phyloP scores from a whole-genome alignment of 2,888 invertebrate genomes.

The Norana najaformis region DNA sequence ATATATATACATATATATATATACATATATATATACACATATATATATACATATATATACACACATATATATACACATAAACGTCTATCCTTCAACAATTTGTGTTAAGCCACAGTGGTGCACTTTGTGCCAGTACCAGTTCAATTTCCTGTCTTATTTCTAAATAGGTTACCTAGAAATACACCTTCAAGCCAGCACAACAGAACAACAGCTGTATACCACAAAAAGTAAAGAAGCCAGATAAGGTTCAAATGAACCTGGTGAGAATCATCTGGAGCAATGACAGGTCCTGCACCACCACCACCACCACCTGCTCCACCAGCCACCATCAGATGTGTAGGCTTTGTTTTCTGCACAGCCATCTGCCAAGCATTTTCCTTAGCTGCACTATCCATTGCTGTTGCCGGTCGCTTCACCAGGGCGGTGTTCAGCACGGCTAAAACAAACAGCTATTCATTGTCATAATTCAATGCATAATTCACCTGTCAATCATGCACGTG shows the following conservation, averaged over 20 bases:
- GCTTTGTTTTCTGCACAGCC: slow-evolving; percentile 9
- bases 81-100: too few relatives aligned
- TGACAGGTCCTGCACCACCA: slow-evolving; percentile 9
- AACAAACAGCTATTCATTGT: background rate
- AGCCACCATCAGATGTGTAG: background rate
- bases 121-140: too few relatives aligned
- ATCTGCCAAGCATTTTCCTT: slow-evolving; percentile 14
- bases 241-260: background rate
- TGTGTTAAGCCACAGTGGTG: too few relatives aligned
- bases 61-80: too few relatives aligned
- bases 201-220: background rate
- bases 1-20: too few relatives aligned
- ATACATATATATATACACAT: too few relatives aligned
- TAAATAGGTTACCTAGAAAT: too few relatives aligned
- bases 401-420: background rate
- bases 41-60: too few relatives aligned
- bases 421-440: background rate
- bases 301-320: background rate
- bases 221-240: background rate
- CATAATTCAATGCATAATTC: background rate
- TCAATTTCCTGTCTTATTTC: too few relatives aligned
- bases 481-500: background rate
- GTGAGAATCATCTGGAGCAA: slow-evolving; percentile 4
- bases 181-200: too few relatives aligned
- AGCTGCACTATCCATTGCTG: background rate